Evolutionary conservation across 2,888 invertebrate genomes (phyloP), one percentile per base, ranked within the genome.

Genomic region (Bugula neritina): DNA sequence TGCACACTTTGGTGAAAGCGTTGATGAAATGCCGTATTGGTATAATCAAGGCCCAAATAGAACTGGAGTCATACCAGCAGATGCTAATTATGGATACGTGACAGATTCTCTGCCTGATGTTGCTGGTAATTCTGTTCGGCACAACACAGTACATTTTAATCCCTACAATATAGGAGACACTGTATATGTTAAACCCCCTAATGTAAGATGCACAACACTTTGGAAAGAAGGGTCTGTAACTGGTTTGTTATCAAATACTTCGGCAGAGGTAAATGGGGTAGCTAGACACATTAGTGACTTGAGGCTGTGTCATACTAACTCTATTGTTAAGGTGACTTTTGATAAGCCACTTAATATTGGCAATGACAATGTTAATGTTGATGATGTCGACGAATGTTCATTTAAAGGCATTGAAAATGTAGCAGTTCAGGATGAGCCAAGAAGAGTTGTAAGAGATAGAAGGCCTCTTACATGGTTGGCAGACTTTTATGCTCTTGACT

Each of bases 1-100:
- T 23, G 57, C 57, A 13, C 13, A 5, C 21, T 13, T 25, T 57
- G 57, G 25, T 25, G 23, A 25, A 17, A n/a, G 23, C 25, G 57
- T 57, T 5, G 23, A 57, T 10, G 57, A 57, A 25, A 57, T 57
- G 57, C 57, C 25, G 23, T 57, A 17, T 57, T 57, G 57, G 57
- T 57, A 57, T 25, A 57, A 57, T 25, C 10, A 57, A 10, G 25
- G 23, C 25, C 23, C 57, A n/a, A 57, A 57, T 25, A 5, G 17
- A 23, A 25, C 57, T 5, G 25, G 25, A 17, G 57, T 57, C 5
- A 25, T 57, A 57, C 57, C 57, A 57, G 23, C 57, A n/a, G 57
- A 57, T 23, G 5, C 10, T 23, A 5, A 23, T 13, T 57, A n/a
- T 25, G 5, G 3, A 5, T 57, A 57, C 25, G n/a, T n/a, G n/a